Percentiles rank a stretch among this genome's conserved stretches.
phyloP scores from a whole-genome alignment of 2,113 vertebrate species.

The Erythrolamprus reginae region DNA sequence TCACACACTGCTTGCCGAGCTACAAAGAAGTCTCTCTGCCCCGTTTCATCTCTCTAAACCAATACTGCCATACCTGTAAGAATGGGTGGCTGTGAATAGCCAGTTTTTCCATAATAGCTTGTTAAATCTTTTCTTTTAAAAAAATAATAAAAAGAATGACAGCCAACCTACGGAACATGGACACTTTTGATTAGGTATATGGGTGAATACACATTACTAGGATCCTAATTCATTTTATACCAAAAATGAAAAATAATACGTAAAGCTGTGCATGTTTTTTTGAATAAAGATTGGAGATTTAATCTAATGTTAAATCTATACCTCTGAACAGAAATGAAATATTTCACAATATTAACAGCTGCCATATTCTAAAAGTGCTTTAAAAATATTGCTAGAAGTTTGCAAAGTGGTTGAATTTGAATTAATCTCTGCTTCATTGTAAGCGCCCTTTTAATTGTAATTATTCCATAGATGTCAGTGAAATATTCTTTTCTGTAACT shows the following conservation, averaged over 20 bases:
- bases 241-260: not conserved
- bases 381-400: not conserved
- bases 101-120: not conserved
- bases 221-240: not conserved
- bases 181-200: accelerated
- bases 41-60: not conserved
- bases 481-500: not conserved
- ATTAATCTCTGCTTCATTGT: not conserved
- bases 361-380: not conserved
- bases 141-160: not conserved
- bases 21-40: not conserved
- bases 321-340: not conserved
- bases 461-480: not conserved
- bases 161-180: not conserved
- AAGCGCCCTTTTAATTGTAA: not conserved
- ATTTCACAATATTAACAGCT: not conserved
- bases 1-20: not conserved
- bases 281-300: not conserved
- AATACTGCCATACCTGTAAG: not conserved
- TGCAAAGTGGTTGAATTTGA: not conserved
- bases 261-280: not conserved
- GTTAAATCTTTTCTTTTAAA: not conserved
- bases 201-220: not conserved
- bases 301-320: not conserved
- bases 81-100: not conserved